A percentile compares a stretch with the other conserved stretches of the same genome.
phyloP scores from a whole-genome alignment of 2,888 invertebrate species.

The Phortica magna region DNA sequence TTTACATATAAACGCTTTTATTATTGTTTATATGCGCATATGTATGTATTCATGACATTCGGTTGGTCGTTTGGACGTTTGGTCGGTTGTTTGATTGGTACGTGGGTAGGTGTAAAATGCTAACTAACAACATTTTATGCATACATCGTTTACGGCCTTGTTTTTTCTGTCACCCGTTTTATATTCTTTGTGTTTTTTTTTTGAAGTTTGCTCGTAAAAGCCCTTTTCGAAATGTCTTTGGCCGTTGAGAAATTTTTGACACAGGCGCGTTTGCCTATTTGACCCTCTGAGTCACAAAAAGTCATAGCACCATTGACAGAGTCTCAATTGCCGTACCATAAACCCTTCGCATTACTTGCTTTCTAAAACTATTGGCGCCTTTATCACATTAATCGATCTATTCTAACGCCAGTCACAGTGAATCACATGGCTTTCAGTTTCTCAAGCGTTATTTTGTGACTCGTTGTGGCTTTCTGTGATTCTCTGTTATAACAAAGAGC shows the following conservation, averaged over 20 bases:
- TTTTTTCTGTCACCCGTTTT: not conserved
- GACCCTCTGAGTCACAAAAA: no score
- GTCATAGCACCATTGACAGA: no score
- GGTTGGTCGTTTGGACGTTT: not conserved
- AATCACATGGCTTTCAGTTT: no score
- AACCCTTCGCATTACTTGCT: no score
- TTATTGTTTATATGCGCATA: not conserved
- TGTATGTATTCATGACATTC: not conserved
- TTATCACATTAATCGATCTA: no score
- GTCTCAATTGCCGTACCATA: no score
- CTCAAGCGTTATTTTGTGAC: no score
- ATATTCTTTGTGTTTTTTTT: not conserved
- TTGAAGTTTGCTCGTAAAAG: not conserved
- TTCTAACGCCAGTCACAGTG: no score
- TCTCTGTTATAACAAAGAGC: no score
- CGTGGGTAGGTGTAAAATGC: conserved; percentile 1
- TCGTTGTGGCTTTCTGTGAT: no score
- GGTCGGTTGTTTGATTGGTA: not conserved
- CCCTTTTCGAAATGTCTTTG: not conserved
- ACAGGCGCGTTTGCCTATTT: no score
- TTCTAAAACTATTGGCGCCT: no score
- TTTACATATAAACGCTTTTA: conserved; percentile 20
- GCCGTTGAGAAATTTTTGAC: not conserved
- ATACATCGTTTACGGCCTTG: conserved; percentile 1
- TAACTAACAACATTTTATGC: conserved; percentile 14